A percentile compares a stretch with the other conserved stretches of the same genome.
These are phyloP conservation scores for Oryzias melastigma DNA, from an alignment of 2,113 vertebrate species.

Conservation along the genomic window DNA sequence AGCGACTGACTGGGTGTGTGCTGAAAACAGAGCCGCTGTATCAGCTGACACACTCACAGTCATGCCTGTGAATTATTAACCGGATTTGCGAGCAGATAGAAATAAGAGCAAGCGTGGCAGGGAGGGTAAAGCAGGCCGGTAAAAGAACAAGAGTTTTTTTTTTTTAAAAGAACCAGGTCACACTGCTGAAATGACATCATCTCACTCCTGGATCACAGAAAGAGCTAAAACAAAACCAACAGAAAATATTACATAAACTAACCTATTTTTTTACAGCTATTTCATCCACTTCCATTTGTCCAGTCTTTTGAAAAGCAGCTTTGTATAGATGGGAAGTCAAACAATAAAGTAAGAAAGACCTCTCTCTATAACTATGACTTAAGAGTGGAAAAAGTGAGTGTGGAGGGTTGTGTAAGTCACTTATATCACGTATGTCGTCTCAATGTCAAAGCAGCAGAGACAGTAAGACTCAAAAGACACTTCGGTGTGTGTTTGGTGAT, in stretches of 20 bases:
- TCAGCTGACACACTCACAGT: conserved; percentile 61
- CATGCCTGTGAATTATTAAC: conserved; percentile 67
- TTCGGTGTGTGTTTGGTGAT: neutral
- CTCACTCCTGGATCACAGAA: neutral
- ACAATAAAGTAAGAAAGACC: too few relatives aligned
- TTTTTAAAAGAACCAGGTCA: conserved; percentile 1
- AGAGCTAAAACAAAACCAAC: conserved; percentile 1
- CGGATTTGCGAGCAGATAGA: conserved; percentile 27
- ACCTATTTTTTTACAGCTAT: too few relatives aligned
- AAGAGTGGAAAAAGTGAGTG: too few relatives aligned
- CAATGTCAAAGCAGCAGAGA: too few relatives aligned
- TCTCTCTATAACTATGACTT: too few relatives aligned
- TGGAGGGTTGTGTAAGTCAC: too few relatives aligned
- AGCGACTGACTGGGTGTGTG: conserved; percentile 29
- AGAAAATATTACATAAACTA: neutral
- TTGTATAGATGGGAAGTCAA: too few relatives aligned
- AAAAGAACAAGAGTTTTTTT: conserved; percentile 26
- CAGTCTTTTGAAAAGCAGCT: too few relatives aligned
- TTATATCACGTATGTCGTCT: too few relatives aligned
- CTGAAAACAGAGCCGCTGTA: conserved; percentile 52
- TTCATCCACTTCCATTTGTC: too few relatives aligned
- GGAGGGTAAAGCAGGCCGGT: conserved; percentile 37
- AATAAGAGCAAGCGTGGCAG: conserved; percentile 36
- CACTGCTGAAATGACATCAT: conserved; percentile 36
- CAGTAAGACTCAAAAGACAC: neutral